Percentiles rank a stretch among this genome's conserved stretches.
Conservation (phyloP, 37 sponge, comb jelly and placozoan genomes). For the Spongia lamella region DNA sequence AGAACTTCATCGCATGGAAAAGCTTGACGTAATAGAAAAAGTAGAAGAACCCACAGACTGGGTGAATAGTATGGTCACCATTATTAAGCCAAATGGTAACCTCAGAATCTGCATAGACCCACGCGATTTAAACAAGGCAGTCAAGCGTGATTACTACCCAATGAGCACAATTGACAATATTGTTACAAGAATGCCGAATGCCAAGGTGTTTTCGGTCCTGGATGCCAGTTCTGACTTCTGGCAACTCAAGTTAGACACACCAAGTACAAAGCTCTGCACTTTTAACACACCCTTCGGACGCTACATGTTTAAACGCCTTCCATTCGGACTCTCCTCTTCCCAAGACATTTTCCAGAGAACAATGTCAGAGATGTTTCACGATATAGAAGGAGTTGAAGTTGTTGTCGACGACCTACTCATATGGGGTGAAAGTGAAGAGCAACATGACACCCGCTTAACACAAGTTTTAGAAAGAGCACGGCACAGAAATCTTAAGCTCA, state of each 20-base stretch:
- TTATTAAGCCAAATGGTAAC: constrained; percentile 43
- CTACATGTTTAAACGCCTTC: constrained; percentile 39
- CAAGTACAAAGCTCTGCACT: constrained; percentile 31
- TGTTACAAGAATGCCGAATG: constrained; percentile 24
- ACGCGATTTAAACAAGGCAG: constrained; percentile 46
- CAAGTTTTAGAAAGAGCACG: constrained; percentile 22
- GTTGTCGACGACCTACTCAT: too few species aligned
- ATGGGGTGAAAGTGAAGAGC: too few species aligned
- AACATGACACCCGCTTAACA: too few species aligned
- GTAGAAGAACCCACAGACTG: constrained; percentile 54
- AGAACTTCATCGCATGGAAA: constrained; percentile 41
- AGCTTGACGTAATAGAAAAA: constrained; percentile 11
- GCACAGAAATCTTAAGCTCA: constrained; percentile 28
- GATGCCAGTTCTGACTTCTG: constrained; percentile 55
- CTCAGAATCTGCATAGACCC: constrained; percentile 54
- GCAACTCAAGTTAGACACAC: constrained; percentile 37
- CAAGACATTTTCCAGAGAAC: constrained; percentile 34
- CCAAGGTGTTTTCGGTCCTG: constrained; percentile 43
- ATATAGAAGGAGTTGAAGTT: too few species aligned
- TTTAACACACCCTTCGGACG: constrained; percentile 65
- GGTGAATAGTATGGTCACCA: constrained; percentile 54
- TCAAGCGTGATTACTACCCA: constrained; percentile 40
- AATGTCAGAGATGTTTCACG: too few species aligned
- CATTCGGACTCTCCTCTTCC: constrained; percentile 29
- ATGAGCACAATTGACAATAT: constrained; percentile 48